Conservation (phyloP, 2,888 invertebrate species). For the Platerodrilus igneus region DNA sequence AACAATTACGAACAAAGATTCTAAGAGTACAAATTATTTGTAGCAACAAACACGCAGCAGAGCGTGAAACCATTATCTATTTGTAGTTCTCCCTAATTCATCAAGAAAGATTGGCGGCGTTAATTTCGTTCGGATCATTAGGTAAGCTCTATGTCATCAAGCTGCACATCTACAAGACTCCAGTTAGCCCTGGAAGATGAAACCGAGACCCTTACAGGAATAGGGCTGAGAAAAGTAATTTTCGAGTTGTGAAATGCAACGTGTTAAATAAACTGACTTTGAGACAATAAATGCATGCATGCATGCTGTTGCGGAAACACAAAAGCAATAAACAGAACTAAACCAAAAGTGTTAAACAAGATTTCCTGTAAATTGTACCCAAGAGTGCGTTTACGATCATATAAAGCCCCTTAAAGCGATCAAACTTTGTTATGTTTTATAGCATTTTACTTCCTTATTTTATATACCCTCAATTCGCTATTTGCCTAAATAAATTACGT, state of each 20-base stretch:
- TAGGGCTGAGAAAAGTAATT: background rate
- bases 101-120: slow-evolving; percentile 34
- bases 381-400: slow-evolving; percentile 25
- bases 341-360: slow-evolving; percentile 26
- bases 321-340: slow-evolving; percentile 22
- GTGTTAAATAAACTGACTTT: too few relatives aligned
- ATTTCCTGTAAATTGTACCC: slow-evolving; percentile 21
- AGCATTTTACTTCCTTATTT: slow-evolving; percentile 18
- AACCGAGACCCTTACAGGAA: slow-evolving; percentile 5
- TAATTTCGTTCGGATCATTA: slow-evolving; percentile 35
- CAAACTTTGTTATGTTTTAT: slow-evolving; percentile 24
- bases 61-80: slow-evolving; percentile 21
- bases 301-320: slow-evolving; percentile 14
- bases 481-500: too few relatives aligned
- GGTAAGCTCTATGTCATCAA: slow-evolving; percentile 25
- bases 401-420: slow-evolving; percentile 27
- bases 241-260: background rate
- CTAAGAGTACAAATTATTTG: too few relatives aligned
- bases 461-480: too few relatives aligned
- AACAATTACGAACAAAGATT: too few relatives aligned
- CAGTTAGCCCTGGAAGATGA: slow-evolving; percentile 13
- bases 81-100: slow-evolving; percentile 30
- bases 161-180: slow-evolving; percentile 20
- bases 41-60: slow-evolving; percentile 10
- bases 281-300: too few relatives aligned